These are phyloP conservation scores for Platanista minor DNA, from an alignment of 2,113 vertebrate species.

Conservation along the genomic window DNA sequence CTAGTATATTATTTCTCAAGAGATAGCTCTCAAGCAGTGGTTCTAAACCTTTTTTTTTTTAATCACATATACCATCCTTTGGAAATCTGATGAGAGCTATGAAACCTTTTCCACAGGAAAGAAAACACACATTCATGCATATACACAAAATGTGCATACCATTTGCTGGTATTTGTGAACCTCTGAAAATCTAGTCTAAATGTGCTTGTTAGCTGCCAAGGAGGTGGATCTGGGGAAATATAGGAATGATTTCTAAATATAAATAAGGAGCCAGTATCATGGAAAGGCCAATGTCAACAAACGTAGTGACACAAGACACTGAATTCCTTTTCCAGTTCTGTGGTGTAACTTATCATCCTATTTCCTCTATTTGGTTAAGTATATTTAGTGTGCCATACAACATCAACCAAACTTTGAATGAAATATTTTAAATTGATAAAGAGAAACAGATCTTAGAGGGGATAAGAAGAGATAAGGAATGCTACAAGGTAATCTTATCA, in stretches of 20 bases:
- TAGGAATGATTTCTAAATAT: not conserved
- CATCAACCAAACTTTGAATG: not conserved
- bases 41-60: not conserved
- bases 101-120: not conserved
- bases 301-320: not conserved
- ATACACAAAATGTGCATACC: not conserved
- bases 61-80: not conserved
- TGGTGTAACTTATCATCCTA: not conserved
- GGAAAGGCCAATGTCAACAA: not conserved
- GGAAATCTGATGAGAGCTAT: not conserved
- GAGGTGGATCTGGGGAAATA: not conserved
- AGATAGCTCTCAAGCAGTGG: not conserved
- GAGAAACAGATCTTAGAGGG: not conserved
- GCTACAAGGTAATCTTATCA: not conserved
- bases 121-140: not conserved
- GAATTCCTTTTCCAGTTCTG: not conserved
- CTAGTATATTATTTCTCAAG: not conserved
- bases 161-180: not conserved
- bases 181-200: not conserved
- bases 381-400: not conserved
- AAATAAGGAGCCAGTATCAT: not conserved
- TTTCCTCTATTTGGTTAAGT: not conserved
- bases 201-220: not conserved
- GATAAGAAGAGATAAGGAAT: not conserved
- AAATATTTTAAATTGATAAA: not conserved